Evolutionary conservation across 1,140 invertebrate genomes (phyloP).

Genomic region (Macrobrachium nipponense): DNA sequence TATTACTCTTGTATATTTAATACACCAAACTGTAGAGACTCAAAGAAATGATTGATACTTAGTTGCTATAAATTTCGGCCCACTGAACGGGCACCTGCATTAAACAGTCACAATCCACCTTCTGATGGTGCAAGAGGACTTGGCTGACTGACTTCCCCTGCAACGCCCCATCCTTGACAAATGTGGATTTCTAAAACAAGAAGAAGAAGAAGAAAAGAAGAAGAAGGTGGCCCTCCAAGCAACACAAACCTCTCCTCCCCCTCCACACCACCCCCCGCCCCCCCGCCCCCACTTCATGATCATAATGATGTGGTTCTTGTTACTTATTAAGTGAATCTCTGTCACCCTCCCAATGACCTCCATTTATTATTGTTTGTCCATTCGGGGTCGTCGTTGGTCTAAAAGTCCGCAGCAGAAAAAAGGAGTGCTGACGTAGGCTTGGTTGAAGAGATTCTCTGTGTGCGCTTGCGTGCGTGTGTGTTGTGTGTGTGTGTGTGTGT

Average conservation of each 20-base stretch:
- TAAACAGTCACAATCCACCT: neutral
- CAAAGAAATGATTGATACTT: no score
- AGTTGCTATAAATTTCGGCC: neutral
- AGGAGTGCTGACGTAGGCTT: slow-evolving; percentile 35
- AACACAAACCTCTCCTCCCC: neutral
- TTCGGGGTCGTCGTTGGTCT: neutral
- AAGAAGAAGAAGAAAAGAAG: neutral
- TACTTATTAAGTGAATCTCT: neutral
- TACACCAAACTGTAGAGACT: slow-evolving; percentile 24
- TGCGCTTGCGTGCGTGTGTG: neutral
- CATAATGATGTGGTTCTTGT: neutral
- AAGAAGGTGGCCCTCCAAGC: neutral
- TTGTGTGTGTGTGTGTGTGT: neutral
- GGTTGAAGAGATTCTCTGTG: slow-evolving; percentile 7
- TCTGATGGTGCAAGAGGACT: neutral
- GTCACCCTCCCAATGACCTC: neutral
- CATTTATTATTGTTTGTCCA: neutral
- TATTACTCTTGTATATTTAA: slow-evolving; percentile 12
- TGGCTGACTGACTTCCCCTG: neutral
- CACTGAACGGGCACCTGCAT: neutral
- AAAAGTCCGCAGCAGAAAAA: neutral
- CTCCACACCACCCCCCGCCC: neutral
- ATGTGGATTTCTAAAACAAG: neutral
- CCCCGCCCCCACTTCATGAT: neutral
- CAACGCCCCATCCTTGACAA: slow-evolving; percentile 9